These are phyloP conservation scores for Lasioglossum zephyrum DNA, from an alignment of 2,888 invertebrate genomes.

Conservation along the genomic window DNA sequence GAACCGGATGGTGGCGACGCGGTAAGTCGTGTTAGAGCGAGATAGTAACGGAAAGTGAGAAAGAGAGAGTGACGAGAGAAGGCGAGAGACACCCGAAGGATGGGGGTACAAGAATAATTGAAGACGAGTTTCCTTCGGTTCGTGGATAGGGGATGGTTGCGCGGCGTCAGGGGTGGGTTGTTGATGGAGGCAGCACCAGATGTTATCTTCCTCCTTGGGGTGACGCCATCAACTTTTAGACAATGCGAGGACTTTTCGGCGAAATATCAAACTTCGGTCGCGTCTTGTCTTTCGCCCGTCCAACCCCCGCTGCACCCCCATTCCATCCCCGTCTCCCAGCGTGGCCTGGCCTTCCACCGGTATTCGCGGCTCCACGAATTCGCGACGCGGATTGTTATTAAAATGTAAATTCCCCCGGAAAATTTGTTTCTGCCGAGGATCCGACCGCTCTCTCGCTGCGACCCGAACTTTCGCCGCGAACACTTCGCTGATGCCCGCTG, in stretches of 20 bases:
- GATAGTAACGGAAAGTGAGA: constrained; percentile 17
- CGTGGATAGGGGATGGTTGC: constrained; percentile 72
- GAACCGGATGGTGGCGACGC: constrained; percentile 76
- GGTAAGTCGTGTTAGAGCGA: constrained; percentile 71
- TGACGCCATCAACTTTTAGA: constrained; percentile 82
- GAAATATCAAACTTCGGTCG: constrained; percentile 80
- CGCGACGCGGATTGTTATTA: constrained; percentile 69
- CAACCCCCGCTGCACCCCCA: neutral
- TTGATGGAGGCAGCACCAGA: constrained; percentile 82
- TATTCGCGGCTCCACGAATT: constrained; percentile 35
- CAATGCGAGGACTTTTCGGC: constrained; percentile 82
- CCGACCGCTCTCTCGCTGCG: neutral
- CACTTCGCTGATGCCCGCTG: neutral
- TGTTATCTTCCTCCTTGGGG: constrained; percentile 81
- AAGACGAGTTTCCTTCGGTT: constrained; percentile 81
- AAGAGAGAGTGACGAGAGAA: constrained; percentile 28
- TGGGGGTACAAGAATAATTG: constrained; percentile 81
- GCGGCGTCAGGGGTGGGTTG: constrained; percentile 75
- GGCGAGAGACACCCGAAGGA: constrained; percentile 20
- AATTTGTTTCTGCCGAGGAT: constrained; percentile 52
- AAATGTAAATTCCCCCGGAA: constrained; percentile 70
- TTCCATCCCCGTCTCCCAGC: too few species aligned
- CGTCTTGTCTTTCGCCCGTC: constrained; percentile 69
- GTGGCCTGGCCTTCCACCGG: neutral
- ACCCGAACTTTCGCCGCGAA: neutral